Conservation (phyloP, 2,888 invertebrate genomes). For the Ectemnius cavifrons region DNA sequence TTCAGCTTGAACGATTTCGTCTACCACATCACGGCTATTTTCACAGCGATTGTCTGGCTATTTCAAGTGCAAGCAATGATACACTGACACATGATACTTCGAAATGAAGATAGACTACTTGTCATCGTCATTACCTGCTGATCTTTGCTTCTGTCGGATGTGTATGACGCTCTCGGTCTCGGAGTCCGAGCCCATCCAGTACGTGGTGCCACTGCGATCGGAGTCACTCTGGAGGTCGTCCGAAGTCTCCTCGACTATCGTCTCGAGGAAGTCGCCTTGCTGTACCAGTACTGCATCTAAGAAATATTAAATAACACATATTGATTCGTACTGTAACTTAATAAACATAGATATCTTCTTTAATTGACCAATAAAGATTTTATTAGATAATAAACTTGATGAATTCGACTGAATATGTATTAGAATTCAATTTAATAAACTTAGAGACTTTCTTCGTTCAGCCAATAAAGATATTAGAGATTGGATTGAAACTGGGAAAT, state of each 20-base stretch:
- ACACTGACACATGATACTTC: too few species aligned
- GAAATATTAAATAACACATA: conserved; percentile 11
- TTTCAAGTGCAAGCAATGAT: not conserved
- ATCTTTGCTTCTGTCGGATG: conserved; percentile 71
- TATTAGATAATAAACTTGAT: not conserved
- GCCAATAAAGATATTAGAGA: too few species aligned
- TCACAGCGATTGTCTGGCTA: conserved; percentile 23
- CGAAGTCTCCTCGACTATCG: conserved; percentile 93
- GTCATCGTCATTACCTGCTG: conserved; percentile 61
- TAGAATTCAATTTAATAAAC: too few species aligned
- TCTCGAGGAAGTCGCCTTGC: conserved; percentile 87
- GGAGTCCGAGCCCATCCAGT: conserved; percentile 85
- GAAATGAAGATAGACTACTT: too few species aligned
- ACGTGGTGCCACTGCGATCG: conserved; percentile 80
- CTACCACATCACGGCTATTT: conserved; percentile 33
- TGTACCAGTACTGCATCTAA: conserved; percentile 74
- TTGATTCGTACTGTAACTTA: not conserved
- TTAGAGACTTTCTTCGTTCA: too few species aligned
- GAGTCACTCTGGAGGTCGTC: conserved; percentile 89
- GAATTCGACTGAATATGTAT: too few species aligned
- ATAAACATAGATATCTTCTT: not conserved
- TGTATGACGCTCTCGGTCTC: conserved; percentile 90
- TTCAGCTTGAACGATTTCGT: conserved; percentile 13
- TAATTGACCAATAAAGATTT: not conserved
- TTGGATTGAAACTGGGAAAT: too few species aligned